Percentiles rank a stretch among this genome's conserved stretches.
These are phyloP conservation scores for Hypomecis atomaria DNA, from an alignment of 2,888 invertebrate genomes.

Conservation along the genomic window DNA sequence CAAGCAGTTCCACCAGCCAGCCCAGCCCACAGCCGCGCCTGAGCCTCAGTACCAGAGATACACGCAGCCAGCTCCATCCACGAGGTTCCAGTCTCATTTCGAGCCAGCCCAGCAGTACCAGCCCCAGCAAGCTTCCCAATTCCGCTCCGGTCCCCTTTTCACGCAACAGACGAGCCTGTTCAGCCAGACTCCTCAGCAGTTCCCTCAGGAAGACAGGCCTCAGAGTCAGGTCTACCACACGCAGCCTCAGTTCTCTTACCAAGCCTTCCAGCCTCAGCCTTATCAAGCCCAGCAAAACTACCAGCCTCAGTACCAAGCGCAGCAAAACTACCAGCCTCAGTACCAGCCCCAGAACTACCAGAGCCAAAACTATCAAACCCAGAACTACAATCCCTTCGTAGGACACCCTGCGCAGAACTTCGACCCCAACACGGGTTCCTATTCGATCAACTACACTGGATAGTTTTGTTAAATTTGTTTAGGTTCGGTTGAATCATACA, in stretches of 20 bases:
- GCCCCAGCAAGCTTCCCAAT: conserved; percentile 47
- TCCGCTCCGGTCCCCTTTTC: conserved; percentile 50
- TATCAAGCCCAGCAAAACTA: conserved; percentile 53
- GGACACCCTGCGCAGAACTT: conserved; percentile 90
- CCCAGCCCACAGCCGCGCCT: conserved; percentile 44
- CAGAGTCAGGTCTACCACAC: conserved; percentile 77
- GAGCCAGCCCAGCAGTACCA: conserved; percentile 50
- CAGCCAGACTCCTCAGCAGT: conserved; percentile 66
- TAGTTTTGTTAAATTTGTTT: conserved; percentile 52
- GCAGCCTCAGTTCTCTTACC: conserved; percentile 74
- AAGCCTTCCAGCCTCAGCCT: conserved; percentile 68
- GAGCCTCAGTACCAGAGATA: conserved; percentile 46
- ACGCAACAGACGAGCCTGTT: conserved; percentile 61
- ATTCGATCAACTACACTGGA: conserved; percentile 90
- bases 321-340: conserved; percentile 42
- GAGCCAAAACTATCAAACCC: conserved; percentile 64
- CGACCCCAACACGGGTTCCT: conserved; percentile 90
- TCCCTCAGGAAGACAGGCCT: conserved; percentile 64
- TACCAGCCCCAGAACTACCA: conserved; percentile 55
- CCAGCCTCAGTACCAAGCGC: conserved; percentile 54
- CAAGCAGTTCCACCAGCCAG: conserved; percentile 61
- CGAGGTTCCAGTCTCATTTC: conserved; percentile 41
- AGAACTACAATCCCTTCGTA: conserved; percentile 78
- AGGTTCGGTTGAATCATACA: conserved; percentile 27
- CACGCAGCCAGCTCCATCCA: conserved; percentile 40